phyloP scores from a whole-genome alignment of 2,113 vertebrate species.

The Tamias sibiricus region DNA sequence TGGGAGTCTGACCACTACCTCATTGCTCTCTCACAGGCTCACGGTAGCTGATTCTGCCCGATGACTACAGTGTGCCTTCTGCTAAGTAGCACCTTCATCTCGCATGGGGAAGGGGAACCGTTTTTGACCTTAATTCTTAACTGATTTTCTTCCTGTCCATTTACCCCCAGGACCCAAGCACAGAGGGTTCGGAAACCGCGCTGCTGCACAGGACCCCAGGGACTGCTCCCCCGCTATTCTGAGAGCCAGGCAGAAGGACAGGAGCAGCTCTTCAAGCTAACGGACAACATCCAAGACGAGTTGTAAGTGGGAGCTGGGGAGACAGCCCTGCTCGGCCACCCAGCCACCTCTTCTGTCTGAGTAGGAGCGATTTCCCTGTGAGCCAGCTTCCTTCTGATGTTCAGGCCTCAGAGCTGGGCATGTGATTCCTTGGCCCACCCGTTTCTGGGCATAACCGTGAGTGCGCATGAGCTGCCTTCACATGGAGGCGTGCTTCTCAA shows the following conservation, averaged over 20 bases:
- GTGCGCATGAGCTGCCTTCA: neutral
- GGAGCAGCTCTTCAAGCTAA: constrained; percentile 96
- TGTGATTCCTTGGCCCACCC: neutral
- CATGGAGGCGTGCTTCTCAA: neutral
- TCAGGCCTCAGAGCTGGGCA: neutral
- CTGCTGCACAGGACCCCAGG: constrained; percentile 95
- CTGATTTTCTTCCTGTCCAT: neutral
- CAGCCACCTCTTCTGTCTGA: neutral
- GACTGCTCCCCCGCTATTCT: constrained; percentile 93
- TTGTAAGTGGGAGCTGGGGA: constrained; percentile 90
- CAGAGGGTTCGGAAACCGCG: constrained; percentile 94
- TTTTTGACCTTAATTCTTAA: neutral
- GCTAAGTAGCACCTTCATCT: neutral
- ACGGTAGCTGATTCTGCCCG: fast-evolving
- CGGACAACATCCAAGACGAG: constrained; percentile 96
- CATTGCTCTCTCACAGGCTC: neutral
- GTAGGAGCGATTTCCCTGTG: neutral
- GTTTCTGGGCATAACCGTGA: neutral
- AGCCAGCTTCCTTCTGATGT: neutral
- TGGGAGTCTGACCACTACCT: neutral
- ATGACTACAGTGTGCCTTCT: neutral
- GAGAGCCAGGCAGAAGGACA: constrained; percentile 95
- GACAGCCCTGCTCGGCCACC: neutral
- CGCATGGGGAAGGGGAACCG: neutral
- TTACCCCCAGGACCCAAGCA: constrained; percentile 87